Base-by-base conservation (phyloP, 1,140 invertebrate species). In the Aradophagus sp. region DNA sequence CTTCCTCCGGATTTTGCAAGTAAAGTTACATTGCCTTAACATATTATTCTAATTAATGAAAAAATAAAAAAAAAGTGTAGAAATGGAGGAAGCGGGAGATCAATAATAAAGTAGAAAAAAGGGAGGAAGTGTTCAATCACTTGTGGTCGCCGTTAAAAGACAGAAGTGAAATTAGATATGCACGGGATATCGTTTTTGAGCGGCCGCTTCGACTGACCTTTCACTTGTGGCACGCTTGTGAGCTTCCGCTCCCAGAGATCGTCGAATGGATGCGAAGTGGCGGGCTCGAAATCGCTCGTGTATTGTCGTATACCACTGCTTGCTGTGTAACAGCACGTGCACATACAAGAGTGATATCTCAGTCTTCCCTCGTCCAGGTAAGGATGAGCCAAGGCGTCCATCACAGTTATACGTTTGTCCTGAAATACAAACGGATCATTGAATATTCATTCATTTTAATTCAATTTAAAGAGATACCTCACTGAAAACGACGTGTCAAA, bases 271-370 rank as follows among this genome's bases (percentile, higher is more conserved):
- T 93, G 91, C 19, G 91, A 89, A 34, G 97, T 94, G 36, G 91
- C 90, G 10, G 97, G 97, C 86, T 99, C 97, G 77, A 98, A 95
- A 83, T 98, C 96, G 19, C 89, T 88, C 47, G 94, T 95, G 86
- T 97, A 99, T 83, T 96, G 94, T 56, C 97, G 88, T 79, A 91
- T 86, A 11, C 90, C 90, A 62, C 88, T 89, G 23, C 89, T 89
- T 52, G 89, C 91, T 73, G 90, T 93, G 81, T 92, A 94, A 87
- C 98, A 99, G 84, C 98, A 99, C 78, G 93, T 94, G 88, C 98
- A 99, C 98, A 99, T 99, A 84, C 98, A 99, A 31, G 97, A 99
- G 87, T 99, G 98, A 87, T 99, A 99, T 75, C 98, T 90, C 66
- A 99, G 89, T 71, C 98, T 89, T 38, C 98, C 98, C 85, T 99